Evolutionary conservation across 2,888 invertebrate species (phyloP).

Genomic region (Drosophila lacicola): DNA sequence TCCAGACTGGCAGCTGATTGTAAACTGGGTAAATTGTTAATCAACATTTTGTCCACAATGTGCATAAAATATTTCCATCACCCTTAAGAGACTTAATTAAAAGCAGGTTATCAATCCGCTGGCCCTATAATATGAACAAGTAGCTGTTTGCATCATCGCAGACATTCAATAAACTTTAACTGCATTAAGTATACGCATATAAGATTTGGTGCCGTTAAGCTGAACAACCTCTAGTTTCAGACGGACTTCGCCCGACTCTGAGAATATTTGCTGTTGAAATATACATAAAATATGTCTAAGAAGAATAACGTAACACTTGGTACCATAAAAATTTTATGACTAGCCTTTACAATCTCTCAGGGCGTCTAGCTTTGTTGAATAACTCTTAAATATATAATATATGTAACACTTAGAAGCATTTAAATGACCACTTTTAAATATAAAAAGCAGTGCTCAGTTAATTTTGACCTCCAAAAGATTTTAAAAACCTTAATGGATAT

Average conservation of each 20-base stretch:
- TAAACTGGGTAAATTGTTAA: conserved; percentile 1
- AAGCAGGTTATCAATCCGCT: not conserved
- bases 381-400: too few species aligned
- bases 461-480: not conserved
- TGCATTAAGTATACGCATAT: conserved; percentile 4
- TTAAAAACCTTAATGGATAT: not conserved
- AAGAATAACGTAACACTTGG: too few species aligned
- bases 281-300: not conserved
- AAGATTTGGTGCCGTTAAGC: not conserved
- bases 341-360: too few species aligned
- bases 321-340: too few species aligned
- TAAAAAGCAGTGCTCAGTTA: conserved; percentile 2
- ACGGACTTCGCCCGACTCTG: too few species aligned
- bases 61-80: not conserved
- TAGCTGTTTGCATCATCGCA: not conserved
- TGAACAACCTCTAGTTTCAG: not conserved
- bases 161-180: not conserved
- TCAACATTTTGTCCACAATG: conserved; percentile 1
- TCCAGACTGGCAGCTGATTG: not conserved
- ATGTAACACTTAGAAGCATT: too few species aligned
- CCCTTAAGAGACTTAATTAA: conserved; percentile 4
- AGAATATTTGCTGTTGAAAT: not conserved
- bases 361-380: too few species aligned
- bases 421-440: not conserved
- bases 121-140: not conserved